Evolutionary conservation across 2,113 vertebrate species (phyloP).

Genomic region (Anarhynchus alexandrinus): DNA sequence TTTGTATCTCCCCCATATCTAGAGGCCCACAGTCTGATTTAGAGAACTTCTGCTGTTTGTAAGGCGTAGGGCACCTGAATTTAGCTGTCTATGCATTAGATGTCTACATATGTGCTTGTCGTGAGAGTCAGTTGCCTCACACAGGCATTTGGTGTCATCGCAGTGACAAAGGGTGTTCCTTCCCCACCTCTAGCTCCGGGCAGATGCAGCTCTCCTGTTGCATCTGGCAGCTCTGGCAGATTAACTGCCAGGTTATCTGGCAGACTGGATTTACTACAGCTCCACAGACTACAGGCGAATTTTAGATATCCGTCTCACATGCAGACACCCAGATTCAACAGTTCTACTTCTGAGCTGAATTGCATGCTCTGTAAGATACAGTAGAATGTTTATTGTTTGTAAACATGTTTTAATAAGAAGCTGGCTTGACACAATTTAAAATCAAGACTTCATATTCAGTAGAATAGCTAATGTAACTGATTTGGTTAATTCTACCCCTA

Average conservation of each 20-base stretch:
- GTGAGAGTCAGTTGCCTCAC: background rate
- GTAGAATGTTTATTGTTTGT: background rate
- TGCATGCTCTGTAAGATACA: background rate
- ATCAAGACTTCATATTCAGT: background rate
- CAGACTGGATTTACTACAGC: background rate
- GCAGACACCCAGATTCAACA: background rate
- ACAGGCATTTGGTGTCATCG: accelerated
- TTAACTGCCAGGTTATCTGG: background rate
- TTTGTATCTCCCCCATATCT: background rate
- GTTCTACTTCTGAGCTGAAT: background rate
- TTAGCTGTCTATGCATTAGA: background rate
- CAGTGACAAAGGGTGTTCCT: background rate
- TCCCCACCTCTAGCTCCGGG: background rate
- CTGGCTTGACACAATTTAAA: background rate
- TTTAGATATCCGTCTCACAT: background rate
- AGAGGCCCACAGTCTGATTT: background rate
- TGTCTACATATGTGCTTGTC: background rate
- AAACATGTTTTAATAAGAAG: background rate
- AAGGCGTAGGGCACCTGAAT: background rate
- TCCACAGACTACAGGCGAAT: background rate
- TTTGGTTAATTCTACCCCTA: background rate
- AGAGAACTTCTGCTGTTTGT: background rate
- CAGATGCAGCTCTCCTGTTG: background rate
- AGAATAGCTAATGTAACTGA: background rate
- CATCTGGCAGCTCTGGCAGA: background rate